These are phyloP conservation scores for Drosophila flavopinicola DNA, from an alignment of 2,888 invertebrate genomes.

Conservation along the genomic window DNA sequence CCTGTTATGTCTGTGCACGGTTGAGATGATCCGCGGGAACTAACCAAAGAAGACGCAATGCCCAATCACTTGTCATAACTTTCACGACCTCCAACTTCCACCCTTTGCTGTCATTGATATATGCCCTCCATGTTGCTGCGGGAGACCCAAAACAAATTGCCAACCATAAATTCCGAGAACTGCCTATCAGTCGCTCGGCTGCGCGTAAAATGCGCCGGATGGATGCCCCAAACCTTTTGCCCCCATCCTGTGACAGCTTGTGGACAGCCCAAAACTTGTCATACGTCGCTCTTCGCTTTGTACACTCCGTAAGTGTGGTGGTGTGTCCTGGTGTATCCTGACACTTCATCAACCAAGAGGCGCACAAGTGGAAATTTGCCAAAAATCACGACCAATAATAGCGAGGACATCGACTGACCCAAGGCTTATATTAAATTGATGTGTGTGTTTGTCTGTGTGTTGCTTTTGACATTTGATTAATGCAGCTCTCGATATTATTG, in stretches of 20 bases:
- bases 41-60: constrained; percentile 18
- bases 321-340: constrained; percentile 22
- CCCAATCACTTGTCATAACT: constrained; percentile 65
- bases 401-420: constrained; percentile 14
- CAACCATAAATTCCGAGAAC: constrained; percentile 68
- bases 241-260: constrained; percentile 58
- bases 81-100: constrained; percentile 1
- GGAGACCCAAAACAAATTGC: constrained; percentile 64
- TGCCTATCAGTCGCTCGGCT: constrained; percentile 67
- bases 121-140: constrained; percentile 27
- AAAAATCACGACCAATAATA: constrained; percentile 66
- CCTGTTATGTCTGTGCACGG: constrained; percentile 58
- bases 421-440: constrained; percentile 18
- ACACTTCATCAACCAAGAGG: constrained; percentile 59
- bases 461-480: constrained; percentile 60
- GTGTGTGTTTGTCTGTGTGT: constrained; percentile 2
- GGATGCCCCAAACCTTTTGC: constrained; percentile 2
- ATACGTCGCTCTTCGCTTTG: constrained; percentile 32
- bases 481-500: constrained; percentile 24
- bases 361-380: constrained; percentile 66
- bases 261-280: constrained; percentile 74
- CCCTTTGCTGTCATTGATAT: constrained; percentile 29
- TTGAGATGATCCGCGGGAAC: constrained; percentile 57
- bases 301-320: constrained; percentile 13
- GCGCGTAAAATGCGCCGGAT: constrained; percentile 56